phyloP scores from a whole-genome alignment of 2,113 vertebrate genomes.

The Procapra przewalskii region DNA sequence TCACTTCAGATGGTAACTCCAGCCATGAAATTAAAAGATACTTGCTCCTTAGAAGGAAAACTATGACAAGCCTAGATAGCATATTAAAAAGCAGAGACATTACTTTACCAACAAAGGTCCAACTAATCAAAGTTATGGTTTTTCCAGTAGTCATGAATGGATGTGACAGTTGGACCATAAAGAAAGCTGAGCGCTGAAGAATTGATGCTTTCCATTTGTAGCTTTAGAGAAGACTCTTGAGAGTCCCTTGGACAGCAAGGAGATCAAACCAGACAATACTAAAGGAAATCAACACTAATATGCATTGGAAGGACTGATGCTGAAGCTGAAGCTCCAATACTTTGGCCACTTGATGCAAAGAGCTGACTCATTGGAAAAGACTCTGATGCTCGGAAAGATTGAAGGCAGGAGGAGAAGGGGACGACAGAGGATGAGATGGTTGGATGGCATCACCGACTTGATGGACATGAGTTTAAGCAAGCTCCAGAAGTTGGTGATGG shows the following conservation, averaged over 20 bases:
- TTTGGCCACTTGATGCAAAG: background rate
- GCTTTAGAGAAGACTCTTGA: background rate
- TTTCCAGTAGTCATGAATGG: background rate
- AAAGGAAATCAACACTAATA: background rate
- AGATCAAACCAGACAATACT: background rate
- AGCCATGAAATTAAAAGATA: background rate
- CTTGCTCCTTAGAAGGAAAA: background rate
- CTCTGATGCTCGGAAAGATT: background rate
- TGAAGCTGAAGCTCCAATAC: background rate
- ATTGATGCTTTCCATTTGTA: background rate
- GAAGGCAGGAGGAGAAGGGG: background rate
- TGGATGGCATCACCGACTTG: background rate
- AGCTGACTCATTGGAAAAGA: background rate
- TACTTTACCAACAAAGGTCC: background rate
- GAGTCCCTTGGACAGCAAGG: background rate
- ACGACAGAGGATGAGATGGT: background rate
- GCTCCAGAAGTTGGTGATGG: background rate
- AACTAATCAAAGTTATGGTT: background rate
- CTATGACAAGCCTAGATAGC: background rate
- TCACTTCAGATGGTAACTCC: background rate
- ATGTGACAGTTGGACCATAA: background rate
- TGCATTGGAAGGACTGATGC: background rate
- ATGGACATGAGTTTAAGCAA: background rate
- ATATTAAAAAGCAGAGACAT: background rate
- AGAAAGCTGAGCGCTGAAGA: background rate